A percentile compares a stretch with the other conserved stretches of the same genome.
Evolutionary conservation across 1,140 invertebrate genomes (phyloP).

Genomic region (Drosophila tani): DNA sequence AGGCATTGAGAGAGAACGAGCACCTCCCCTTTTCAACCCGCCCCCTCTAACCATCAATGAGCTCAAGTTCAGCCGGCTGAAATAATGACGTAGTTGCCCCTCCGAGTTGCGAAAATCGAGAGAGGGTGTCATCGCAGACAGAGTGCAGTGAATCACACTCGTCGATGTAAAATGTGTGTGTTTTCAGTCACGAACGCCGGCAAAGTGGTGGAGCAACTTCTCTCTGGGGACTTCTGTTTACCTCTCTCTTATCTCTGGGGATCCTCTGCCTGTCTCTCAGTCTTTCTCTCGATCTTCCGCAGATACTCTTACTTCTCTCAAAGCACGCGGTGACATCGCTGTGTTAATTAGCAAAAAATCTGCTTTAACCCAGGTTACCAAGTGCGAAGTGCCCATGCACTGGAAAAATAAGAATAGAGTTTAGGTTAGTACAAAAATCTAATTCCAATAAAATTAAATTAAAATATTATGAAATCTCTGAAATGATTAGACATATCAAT

Average conservation of each 20-base stretch:
- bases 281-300: background rate
- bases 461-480: no score
- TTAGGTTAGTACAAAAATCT: background rate
- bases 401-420: background rate
- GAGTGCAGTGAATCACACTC: conserved; percentile 58
- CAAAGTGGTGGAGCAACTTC: conserved; percentile 17
- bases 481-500: no score
- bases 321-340: conserved; percentile 1
- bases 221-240: conserved; percentile 13
- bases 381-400: conserved; percentile 13
- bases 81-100: conserved; percentile 33
- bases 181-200: conserved; percentile 65
- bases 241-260: background rate
- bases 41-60: background rate
- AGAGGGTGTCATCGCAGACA: conserved; percentile 15
- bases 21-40: background rate
- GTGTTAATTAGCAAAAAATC: conserved; percentile 2
- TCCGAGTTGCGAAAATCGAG: conserved; percentile 48
- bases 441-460: no score
- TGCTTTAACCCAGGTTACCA: conserved; percentile 6
- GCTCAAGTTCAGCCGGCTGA: conserved; percentile 32
- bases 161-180: conserved; percentile 53
- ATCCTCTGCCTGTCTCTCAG: background rate
- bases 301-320: background rate
- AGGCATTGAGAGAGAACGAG: conserved; percentile 3